These are phyloP conservation scores for Nasonia giraulti DNA, from an alignment of 1,140 invertebrate genomes.

Conservation along the genomic window DNA sequence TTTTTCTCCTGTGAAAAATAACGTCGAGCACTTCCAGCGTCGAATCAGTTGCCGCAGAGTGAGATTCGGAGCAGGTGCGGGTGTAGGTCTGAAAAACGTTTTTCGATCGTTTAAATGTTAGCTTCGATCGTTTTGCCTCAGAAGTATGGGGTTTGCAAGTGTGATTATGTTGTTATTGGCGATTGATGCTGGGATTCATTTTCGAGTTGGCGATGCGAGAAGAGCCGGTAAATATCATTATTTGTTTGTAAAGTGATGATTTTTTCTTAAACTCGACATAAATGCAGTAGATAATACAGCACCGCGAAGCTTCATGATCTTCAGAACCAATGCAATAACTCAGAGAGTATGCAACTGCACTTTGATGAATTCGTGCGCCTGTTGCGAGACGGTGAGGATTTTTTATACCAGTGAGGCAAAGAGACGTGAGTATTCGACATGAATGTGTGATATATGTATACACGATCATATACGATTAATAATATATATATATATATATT, in stretches of 20 bases:
- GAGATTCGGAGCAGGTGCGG: background rate
- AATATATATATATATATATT: background rate
- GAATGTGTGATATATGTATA: background rate
- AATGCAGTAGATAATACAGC: background rate
- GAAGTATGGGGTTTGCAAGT: background rate
- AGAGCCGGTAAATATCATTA: background rate
- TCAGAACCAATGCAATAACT: conserved; percentile 37
- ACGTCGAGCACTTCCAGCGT: background rate
- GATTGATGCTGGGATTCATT: background rate
- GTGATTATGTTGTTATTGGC: background rate
- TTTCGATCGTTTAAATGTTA: background rate
- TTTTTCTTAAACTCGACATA: background rate
- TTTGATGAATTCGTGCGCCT: conserved; percentile 54
- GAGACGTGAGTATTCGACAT: conserved; percentile 56
- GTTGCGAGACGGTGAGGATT: conserved; percentile 63
- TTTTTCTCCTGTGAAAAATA: background rate
- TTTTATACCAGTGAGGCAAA: conserved; percentile 53
- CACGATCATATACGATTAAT: background rate
- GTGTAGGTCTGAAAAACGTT: background rate
- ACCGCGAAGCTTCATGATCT: conserved; percentile 10
- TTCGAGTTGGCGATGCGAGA: background rate
- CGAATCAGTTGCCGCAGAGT: background rate
- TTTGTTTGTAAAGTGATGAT: background rate
- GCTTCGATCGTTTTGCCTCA: background rate
- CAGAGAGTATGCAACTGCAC: conserved; percentile 58